A percentile compares a stretch with the other conserved stretches of the same genome.
Conservation (phyloP, 2,797 vertebrate genomes). For the Nyctalus aviator region DNA sequence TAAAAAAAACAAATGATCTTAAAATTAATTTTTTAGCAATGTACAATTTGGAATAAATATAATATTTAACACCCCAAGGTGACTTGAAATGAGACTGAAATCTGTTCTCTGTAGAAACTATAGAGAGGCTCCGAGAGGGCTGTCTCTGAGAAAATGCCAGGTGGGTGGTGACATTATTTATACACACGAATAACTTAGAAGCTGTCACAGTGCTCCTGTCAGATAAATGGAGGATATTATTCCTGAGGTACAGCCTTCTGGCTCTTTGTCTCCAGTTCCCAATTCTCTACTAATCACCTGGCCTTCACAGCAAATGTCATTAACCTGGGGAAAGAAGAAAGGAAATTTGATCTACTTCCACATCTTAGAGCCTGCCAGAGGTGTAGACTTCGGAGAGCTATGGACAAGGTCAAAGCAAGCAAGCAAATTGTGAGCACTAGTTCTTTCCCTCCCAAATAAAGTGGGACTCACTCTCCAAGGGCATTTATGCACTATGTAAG, state of each 20-base stretch:
- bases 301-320: constrained; percentile 47
- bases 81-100: neutral
- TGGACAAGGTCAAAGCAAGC: neutral
- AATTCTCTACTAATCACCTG: constrained; percentile 25
- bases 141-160: constrained; percentile 36
- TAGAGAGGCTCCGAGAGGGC: neutral
- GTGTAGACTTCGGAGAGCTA: neutral
- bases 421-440: neutral
- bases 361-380: constrained; percentile 20
- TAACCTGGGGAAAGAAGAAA: constrained; percentile 26
- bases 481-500: neutral
- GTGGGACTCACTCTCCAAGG: neutral
- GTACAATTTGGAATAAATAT: constrained; percentile 49
- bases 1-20: neutral
- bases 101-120: constrained; percentile 38
- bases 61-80: neutral
- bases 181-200: neutral
- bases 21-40: neutral
- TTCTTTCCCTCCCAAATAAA: neutral
- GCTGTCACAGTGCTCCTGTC: neutral
- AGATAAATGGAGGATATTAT: constrained; percentile 35
- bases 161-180: constrained; percentile 39
- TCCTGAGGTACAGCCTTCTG: constrained; percentile 32
- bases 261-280: constrained; percentile 16
- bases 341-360: constrained; percentile 43